phyloP scores from a whole-genome alignment of 2,113 vertebrate species.

The Cottus gobio region DNA sequence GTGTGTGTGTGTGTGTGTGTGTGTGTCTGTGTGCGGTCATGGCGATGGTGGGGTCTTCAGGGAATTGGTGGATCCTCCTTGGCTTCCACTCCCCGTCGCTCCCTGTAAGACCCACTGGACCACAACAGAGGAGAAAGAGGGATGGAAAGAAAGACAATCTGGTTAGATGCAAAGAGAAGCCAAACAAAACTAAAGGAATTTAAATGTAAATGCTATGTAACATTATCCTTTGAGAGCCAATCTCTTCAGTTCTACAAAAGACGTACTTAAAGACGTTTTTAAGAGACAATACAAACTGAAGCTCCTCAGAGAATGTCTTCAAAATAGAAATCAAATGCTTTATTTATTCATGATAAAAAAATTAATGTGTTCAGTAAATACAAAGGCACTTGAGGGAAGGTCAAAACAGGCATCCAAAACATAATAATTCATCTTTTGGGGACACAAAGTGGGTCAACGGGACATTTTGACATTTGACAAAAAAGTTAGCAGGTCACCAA shows the following conservation, averaged over 20 bases:
- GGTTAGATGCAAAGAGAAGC: slow-evolving; percentile 1
- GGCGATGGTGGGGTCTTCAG: slow-evolving; percentile 79
- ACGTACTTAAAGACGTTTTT: not conserved
- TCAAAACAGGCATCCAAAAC: not conserved
- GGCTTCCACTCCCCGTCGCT: slow-evolving; percentile 70
- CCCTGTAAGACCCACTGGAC: slow-evolving; percentile 72
- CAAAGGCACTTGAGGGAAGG: not conserved
- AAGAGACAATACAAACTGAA: not conserved
- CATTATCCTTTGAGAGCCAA: not conserved
- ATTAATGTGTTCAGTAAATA: not conserved
- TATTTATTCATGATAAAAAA: not conserved
- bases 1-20: slow-evolving; percentile 4
- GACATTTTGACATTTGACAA: not conserved
- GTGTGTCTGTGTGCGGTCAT: slow-evolving; percentile 46
- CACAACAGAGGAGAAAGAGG: slow-evolving; percentile 14
- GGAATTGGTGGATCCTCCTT: slow-evolving; percentile 79
- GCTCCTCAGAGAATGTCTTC: not conserved
- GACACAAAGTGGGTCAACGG: not conserved
- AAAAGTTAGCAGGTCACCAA: not conserved
- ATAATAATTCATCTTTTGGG: not conserved
- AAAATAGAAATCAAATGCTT: not conserved
- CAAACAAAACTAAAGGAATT: not conserved
- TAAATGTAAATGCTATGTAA: not conserved
- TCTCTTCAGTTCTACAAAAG: not conserved
- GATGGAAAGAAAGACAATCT: not conserved